These are phyloP conservation scores for Motacilla tschutschensis DNA, from an alignment of 2,113 vertebrate genomes.

Conservation along the genomic window DNA sequence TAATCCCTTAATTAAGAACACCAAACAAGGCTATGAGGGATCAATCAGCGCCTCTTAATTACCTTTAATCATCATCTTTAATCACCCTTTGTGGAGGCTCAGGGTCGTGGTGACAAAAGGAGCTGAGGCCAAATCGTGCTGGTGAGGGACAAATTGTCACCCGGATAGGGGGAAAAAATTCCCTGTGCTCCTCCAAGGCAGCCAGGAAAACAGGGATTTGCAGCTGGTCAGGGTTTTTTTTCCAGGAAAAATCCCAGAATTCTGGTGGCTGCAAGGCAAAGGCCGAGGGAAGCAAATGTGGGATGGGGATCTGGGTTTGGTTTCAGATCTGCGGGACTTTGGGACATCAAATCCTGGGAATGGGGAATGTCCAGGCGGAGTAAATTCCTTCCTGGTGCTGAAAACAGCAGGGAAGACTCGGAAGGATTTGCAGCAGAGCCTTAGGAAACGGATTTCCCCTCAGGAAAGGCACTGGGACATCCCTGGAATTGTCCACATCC, in stretches of 20 bases:
- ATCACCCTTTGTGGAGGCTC: not conserved
- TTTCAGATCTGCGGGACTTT: not conserved
- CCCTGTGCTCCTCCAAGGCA: not conserved
- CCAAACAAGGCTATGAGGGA: not conserved
- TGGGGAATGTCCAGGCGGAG: not conserved
- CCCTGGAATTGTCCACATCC: not conserved
- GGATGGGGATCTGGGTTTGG: not conserved
- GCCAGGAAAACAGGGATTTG: not conserved
- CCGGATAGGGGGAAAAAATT: not conserved
- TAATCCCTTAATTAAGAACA: constrained; percentile 9
- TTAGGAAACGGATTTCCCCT: not conserved
- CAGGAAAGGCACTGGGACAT: not conserved
- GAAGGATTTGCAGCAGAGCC: not conserved
- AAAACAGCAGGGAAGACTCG: accelerated
- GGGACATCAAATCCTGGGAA: not conserved
- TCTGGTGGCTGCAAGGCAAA: not conserved
- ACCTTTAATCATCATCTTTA: not conserved
- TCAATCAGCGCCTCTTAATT: constrained; percentile 35
- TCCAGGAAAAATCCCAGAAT: not conserved
- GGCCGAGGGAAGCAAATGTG: accelerated
- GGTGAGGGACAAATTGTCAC: not conserved
- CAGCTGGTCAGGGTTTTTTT: not conserved
- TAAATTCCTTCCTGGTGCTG: not conserved
- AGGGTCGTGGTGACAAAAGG: not conserved
- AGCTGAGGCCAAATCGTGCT: not conserved